Percentiles rank a stretch among this genome's conserved stretches.
phyloP scores from a whole-genome alignment of 2,888 invertebrate genomes.

The Limulus polyphemus region DNA sequence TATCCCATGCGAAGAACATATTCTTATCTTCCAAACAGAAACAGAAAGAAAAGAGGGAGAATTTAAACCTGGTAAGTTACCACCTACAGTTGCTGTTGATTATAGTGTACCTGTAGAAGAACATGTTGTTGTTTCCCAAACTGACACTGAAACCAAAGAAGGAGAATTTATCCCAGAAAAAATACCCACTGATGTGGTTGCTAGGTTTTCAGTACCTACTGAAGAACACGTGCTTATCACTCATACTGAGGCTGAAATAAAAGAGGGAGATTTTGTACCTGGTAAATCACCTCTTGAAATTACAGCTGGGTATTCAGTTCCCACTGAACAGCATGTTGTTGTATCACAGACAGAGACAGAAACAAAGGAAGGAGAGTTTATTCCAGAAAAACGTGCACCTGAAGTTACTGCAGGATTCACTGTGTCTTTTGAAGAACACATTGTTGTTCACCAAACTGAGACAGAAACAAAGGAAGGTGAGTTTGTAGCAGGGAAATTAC shows the following conservation, averaged over 20 bases:
- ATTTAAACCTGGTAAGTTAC: constrained; percentile 8
- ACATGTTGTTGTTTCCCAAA: constrained; percentile 15
- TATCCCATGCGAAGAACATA: constrained; percentile 15
- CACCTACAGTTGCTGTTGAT: constrained; percentile 8
- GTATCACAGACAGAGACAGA: constrained; percentile 15
- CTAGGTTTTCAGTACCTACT: constrained; percentile 17
- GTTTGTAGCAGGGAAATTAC: constrained; percentile 9
- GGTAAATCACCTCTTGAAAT: constrained; percentile 10
- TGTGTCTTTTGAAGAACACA: constrained; percentile 15
- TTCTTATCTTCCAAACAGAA: constrained; percentile 20
- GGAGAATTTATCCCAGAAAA: constrained; percentile 11
- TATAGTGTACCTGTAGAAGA: constrained; percentile 19
- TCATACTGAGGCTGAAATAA: constrained; percentile 13
- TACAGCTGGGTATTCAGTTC: constrained; percentile 14
- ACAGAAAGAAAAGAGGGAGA: constrained; percentile 17
- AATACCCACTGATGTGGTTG: constrained; percentile 13
- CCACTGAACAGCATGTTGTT: constrained; percentile 23
- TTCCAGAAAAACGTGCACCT: constrained; percentile 8
- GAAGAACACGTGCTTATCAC: constrained; percentile 16
- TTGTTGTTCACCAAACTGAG: constrained; percentile 13
- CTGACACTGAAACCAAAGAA: constrained; percentile 9
- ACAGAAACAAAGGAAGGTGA: constrained; percentile 19
- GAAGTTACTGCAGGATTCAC: constrained; percentile 11
- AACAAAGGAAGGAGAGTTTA: constrained; percentile 16
- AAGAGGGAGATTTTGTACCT: constrained; percentile 12